Evolutionary conservation across 2,888 invertebrate species (phyloP).

Genomic region (Salpingus planirostris): DNA sequence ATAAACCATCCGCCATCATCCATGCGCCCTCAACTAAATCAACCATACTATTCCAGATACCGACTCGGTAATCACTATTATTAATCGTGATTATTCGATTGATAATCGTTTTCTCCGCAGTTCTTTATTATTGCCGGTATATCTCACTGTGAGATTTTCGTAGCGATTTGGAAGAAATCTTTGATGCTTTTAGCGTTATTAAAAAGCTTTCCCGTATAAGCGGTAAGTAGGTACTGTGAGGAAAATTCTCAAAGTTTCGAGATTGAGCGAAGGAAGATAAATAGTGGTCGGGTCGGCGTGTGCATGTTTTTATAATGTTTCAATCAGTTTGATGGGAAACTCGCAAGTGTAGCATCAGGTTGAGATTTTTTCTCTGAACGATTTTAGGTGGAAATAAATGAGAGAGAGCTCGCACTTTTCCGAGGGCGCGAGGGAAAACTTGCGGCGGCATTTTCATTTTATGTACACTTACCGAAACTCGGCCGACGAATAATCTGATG

Average conservation of each 20-base stretch:
- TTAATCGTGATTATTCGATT: not conserved
- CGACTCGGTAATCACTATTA: slow-evolving; percentile 5
- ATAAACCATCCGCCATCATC: slow-evolving; percentile 33
- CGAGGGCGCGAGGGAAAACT: too few species aligned
- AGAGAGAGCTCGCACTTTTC: too few species aligned
- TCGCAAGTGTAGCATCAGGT: slow-evolving; percentile 12
- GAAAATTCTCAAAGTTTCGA: slow-evolving; percentile 14
- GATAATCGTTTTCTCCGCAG: too few species aligned
- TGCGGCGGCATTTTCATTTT: too few species aligned
- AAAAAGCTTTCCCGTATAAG: slow-evolving; percentile 6
- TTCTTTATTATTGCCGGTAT: too few species aligned
- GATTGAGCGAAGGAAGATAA: slow-evolving; percentile 15
- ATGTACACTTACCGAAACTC: too few species aligned
- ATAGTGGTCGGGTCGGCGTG: slow-evolving; percentile 6
- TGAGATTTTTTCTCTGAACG: slow-evolving; percentile 14
- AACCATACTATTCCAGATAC: too few species aligned
- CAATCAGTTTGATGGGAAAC: slow-evolving; percentile 18
- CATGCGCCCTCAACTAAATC: slow-evolving; percentile 19
- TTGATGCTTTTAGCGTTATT: slow-evolving; percentile 9
- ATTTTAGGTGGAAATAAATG: too few species aligned
- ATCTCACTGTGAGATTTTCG: too few species aligned
- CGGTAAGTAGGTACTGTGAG: slow-evolving; percentile 7
- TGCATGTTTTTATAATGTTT: slow-evolving; percentile 18
- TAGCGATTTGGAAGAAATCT: too few species aligned
- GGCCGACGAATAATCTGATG: too few species aligned